phyloP scores from a whole-genome alignment of 2,888 invertebrate species.

The Ectemnius cavifrons region DNA sequence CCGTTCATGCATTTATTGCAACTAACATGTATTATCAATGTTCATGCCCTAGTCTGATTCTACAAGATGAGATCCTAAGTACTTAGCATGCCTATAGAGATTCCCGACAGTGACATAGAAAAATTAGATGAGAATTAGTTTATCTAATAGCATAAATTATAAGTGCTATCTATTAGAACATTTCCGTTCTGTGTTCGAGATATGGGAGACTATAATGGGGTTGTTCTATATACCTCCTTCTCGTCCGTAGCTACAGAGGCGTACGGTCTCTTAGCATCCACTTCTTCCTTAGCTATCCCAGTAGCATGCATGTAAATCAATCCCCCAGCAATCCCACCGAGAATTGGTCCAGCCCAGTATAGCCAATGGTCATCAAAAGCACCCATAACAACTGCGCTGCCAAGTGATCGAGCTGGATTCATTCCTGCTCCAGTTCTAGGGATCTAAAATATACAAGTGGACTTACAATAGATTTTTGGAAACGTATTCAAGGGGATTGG shows the following conservation, averaged over 20 bases:
- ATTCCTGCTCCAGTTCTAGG: slow-evolving; percentile 90
- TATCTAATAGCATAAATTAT: too few species aligned
- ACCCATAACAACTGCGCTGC: slow-evolving; percentile 89
- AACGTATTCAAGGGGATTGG: slow-evolving; percentile 12
- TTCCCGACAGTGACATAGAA: too few species aligned
- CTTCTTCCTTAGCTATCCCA: slow-evolving; percentile 73
- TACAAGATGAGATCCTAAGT: too few species aligned
- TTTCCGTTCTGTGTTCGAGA: slow-evolving; percentile 16
- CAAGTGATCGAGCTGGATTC: slow-evolving; percentile 95
- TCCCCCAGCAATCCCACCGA: slow-evolving; percentile 88
- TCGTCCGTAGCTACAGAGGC: slow-evolving; percentile 76
- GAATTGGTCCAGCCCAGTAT: slow-evolving; percentile 93
- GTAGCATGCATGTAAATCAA: slow-evolving; percentile 84
- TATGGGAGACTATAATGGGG: slow-evolving; percentile 13
- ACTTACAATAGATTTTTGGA: not conserved
- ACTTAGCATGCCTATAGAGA: too few species aligned
- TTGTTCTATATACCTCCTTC: slow-evolving; percentile 73
- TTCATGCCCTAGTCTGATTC: too few species aligned
- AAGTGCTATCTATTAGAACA: not conserved
- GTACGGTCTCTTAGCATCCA: slow-evolving; percentile 69
- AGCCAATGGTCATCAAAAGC: slow-evolving; percentile 92
- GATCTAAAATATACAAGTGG: slow-evolving; percentile 75
- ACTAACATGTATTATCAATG: too few species aligned
- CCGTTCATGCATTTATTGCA: too few species aligned
- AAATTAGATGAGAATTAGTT: too few species aligned